Evolutionary conservation across 2,797 vertebrate species (phyloP).

Genomic region (Eutrigla gurnardus): DNA sequence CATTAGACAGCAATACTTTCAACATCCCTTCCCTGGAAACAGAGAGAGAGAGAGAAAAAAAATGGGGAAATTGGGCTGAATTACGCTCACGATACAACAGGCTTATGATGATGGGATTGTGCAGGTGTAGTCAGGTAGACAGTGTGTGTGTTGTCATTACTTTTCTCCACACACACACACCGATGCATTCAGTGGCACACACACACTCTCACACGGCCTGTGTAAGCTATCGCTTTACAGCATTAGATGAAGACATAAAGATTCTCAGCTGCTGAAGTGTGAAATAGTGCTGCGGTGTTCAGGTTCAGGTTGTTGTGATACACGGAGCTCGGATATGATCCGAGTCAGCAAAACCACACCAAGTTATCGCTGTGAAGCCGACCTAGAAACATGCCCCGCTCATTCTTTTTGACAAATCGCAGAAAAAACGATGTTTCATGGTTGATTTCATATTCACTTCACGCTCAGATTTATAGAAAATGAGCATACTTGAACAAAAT

Average conservation of each 20-base stretch:
- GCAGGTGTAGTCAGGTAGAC: constrained; percentile 61
- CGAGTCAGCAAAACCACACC: constrained; percentile 25
- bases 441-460: not conserved
- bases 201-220: not conserved
- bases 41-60: constrained; percentile 28
- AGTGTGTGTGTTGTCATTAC: constrained; percentile 23
- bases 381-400: not conserved
- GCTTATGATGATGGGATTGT: constrained; percentile 35
- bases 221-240: constrained; percentile 34
- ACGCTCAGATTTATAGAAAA: constrained; percentile 9
- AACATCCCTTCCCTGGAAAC: constrained; percentile 50
- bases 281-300: constrained; percentile 25
- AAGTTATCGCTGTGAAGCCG: not conserved
- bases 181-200: not conserved
- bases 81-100: constrained; percentile 20
- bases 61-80: constrained; percentile 51
- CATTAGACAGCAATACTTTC: constrained; percentile 74
- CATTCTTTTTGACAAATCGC: not conserved
- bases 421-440: not conserved
- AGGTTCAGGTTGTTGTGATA: constrained; percentile 34
- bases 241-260: constrained; percentile 63
- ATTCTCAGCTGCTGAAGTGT: constrained; percentile 60
- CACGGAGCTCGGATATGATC: constrained; percentile 19
- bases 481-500: constrained; percentile 9
- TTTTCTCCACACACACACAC: constrained; percentile 16